Evolutionary conservation across 2,888 invertebrate species (phyloP), one percentile per base, ranked within the genome.

Genomic region (Furcula furcula): DNA sequence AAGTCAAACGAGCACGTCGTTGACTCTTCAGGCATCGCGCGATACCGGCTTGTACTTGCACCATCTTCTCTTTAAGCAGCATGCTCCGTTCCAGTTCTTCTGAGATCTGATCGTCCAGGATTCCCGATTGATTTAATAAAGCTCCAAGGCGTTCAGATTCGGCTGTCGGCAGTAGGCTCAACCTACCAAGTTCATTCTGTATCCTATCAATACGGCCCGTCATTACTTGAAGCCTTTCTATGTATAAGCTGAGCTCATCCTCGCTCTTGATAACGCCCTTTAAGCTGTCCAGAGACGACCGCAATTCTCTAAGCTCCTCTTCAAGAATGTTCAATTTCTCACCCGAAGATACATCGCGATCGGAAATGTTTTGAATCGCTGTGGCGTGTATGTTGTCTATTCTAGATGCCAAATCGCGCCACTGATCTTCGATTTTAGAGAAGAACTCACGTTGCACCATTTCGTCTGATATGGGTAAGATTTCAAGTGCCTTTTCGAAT

Each of bases 381-480:
- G 91, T 87, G 15, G 89, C 82, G 55, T 95, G 94, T 23, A 95
- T 92, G 12, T 88, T 87, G 28, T 90, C 91, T 4, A 95, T 94
- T 56, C 88, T 90, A 0, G 87, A 77, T 0, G 93, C 90, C 0
- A 95, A 82, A 13, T 89, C 89, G 31, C 90, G 90, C 95, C 96
- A 96, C 47, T 94, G 92, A 42, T 94, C 92, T 71, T 95, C 94
- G 15, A 96, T 83, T 54, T 95, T 94, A 0, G 92, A 91, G 67
- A 95, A 93, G 80, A 94, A 93, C 62, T 94, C 93, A 1, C 95
- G 87, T 65, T 96, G 95, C 0, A 94, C 79, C 91, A 94, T 93
- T 79, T 96, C 96, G 59, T 97, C 96, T 0, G 95, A 93, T n/a
- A 96, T 90, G 0, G 95, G 94, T 25, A 97, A 90, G 4, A 95